A percentile compares a stretch with the other conserved stretches of the same genome.
Conservation (phyloP, 2,888 invertebrate genomes). For the Cosmia pyralina region DNA sequence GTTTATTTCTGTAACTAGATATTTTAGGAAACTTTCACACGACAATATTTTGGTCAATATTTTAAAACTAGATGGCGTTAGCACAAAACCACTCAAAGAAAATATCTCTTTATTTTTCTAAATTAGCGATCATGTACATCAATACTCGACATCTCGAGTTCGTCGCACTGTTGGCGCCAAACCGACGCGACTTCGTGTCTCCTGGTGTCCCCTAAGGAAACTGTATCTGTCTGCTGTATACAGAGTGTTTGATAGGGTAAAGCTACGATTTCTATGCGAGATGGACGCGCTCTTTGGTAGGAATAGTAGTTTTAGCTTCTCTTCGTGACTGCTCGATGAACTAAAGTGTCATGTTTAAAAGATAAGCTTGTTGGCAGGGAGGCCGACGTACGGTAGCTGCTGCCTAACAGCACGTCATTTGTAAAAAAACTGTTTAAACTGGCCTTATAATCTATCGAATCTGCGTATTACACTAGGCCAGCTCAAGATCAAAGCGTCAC, state of each 20-base stretch:
- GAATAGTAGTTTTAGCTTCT: too few species aligned
- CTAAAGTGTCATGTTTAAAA: not conserved
- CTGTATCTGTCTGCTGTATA: slow-evolving; percentile 44
- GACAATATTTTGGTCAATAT: too few species aligned
- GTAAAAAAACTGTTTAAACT: not conserved
- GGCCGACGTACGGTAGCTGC: too few species aligned
- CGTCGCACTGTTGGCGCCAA: slow-evolving; percentile 70
- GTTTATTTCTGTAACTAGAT: too few species aligned
- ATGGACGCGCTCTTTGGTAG: not conserved
- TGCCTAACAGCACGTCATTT: too few species aligned
- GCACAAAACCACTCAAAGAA: not conserved
- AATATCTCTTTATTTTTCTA: slow-evolving; percentile 15
- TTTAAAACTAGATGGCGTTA: too few species aligned
- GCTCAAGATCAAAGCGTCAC: not conserved
- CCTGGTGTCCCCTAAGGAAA: slow-evolving; percentile 60
- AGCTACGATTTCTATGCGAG: not conserved
- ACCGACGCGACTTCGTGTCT: slow-evolving; percentile 75
- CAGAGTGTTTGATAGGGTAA: slow-evolving; percentile 20
- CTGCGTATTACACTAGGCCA: not conserved
- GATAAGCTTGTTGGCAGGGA: too few species aligned
- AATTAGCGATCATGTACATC: slow-evolving; percentile 55
- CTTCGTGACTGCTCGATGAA: not conserved
- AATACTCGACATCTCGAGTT: slow-evolving; percentile 42
- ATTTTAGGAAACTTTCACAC: too few species aligned
- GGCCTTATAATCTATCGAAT: not conserved